Evolutionary conservation across 1,140 invertebrate genomes (phyloP).

Genomic region (Macrotrachela quadricornifera): DNA sequence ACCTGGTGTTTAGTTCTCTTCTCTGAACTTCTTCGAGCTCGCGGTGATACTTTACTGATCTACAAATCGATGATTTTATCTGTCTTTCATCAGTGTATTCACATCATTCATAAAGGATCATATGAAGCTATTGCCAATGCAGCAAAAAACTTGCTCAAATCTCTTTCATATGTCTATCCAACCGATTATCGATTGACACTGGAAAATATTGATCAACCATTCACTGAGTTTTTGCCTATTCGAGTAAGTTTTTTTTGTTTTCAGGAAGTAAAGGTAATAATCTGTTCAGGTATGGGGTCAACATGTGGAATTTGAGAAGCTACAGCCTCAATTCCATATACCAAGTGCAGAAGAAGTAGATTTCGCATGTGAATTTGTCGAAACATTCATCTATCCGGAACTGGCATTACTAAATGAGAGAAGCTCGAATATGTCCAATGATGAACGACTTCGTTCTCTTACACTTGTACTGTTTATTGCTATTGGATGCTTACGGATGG

Average conservation of each 20-base stretch:
- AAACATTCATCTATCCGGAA: conserved; percentile 2
- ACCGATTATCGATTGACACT: conserved; percentile 41
- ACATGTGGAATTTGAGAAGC: conserved; percentile 40
- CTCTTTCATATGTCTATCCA: conserved; percentile 39
- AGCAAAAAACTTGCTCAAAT: conserved; percentile 21
- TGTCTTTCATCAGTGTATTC: too few species aligned
- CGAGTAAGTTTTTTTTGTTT: conserved; percentile 25
- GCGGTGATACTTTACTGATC: too few species aligned
- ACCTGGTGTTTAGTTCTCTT: too few species aligned
- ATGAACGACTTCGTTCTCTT: too few species aligned
- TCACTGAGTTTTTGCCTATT: conserved; percentile 50
- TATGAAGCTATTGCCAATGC: too few species aligned
- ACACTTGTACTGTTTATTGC: too few species aligned
- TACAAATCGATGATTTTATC: too few species aligned
- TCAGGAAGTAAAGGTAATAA: conserved; percentile 1
- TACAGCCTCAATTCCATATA: conserved; percentile 49
- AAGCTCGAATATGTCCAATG: too few species aligned
- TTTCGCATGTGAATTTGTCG: conserved; percentile 38
- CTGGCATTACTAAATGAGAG: too few species aligned
- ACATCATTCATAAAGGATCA: too few species aligned
- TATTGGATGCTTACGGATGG: too few species aligned
- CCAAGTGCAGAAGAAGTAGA: conserved; percentile 46
- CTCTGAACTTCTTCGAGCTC: too few species aligned
- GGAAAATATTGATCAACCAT: conserved; percentile 32
- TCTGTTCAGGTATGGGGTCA: conserved; percentile 50